These are phyloP conservation scores for Halcyon chelicuti DNA, from an alignment of 2,797 vertebrate species.

Conservation along the genomic window DNA sequence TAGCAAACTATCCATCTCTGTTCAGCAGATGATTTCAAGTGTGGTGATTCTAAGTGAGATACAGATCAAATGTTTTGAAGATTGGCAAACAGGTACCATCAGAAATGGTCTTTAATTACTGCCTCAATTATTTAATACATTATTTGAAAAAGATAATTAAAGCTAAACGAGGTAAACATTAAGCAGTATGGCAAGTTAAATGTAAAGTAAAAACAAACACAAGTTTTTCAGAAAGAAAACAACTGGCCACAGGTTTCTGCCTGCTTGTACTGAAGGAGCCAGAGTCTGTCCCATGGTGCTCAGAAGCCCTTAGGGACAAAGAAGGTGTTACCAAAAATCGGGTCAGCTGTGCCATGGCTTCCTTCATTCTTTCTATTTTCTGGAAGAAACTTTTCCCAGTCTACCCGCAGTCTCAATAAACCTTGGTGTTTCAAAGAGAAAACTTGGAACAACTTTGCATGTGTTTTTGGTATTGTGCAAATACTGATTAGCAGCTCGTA, in stretches of 20 bases:
- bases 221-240: neutral
- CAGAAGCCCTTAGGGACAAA: neutral
- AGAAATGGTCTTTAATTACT: neutral
- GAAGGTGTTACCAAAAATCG: neutral
- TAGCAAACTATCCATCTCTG: neutral
- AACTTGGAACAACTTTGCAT: neutral
- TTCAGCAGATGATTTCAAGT: neutral
- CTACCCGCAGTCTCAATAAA: neutral
- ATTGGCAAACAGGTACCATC: neutral
- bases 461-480: neutral
- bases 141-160: neutral
- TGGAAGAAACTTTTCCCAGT: neutral
- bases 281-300: neutral
- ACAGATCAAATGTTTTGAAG: neutral
- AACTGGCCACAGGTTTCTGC: neutral
- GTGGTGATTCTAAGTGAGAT: neutral
- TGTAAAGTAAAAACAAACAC: neutral
- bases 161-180: neutral
- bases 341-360: neutral
- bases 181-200: neutral
- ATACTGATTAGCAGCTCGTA: neutral
- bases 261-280: neutral
- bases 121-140: neutral
- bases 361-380: neutral
- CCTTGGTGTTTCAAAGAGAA: neutral